Evolutionary conservation across 2,113 vertebrate species (phyloP).

Genomic region (Aptenodytes forsteri): DNA sequence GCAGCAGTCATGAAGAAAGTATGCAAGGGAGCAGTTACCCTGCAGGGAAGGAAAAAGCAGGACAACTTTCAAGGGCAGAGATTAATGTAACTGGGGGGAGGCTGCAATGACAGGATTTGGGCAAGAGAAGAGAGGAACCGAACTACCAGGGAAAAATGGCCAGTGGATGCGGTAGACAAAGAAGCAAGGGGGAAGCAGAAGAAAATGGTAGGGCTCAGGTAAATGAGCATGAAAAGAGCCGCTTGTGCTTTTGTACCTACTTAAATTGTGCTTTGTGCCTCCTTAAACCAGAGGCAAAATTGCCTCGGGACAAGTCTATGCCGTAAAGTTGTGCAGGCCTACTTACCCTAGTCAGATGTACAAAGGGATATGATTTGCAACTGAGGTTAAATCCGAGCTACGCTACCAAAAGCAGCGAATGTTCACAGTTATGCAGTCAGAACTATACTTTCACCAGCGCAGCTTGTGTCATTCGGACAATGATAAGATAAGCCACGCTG

Average conservation of each 20-base stretch:
- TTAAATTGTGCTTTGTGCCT: background rate
- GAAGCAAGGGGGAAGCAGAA: background rate
- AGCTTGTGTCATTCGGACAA: background rate
- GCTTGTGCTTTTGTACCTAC: background rate
- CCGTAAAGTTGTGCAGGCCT: background rate
- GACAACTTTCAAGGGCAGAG: conserved; percentile 23
- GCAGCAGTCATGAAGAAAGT: conserved; percentile 24
- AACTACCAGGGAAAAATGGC: background rate
- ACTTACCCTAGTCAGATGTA: background rate
- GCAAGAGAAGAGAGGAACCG: fast-evolving
- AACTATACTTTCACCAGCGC: background rate
- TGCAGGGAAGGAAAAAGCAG: conserved; percentile 24
- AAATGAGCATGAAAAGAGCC: background rate
- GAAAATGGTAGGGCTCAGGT: background rate
- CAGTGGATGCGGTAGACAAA: background rate
- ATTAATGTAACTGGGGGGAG: background rate
- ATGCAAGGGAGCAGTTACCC: conserved; percentile 10
- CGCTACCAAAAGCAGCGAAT: background rate
- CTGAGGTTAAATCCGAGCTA: background rate
- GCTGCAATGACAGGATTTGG: background rate
- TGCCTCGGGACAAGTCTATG: background rate
- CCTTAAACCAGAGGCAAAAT: background rate
- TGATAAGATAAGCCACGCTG: background rate
- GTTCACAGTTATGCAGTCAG: background rate
- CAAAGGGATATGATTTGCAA: background rate